Evolutionary conservation across 1,140 invertebrate genomes (phyloP).

Genomic region (Grapholita molesta): DNA sequence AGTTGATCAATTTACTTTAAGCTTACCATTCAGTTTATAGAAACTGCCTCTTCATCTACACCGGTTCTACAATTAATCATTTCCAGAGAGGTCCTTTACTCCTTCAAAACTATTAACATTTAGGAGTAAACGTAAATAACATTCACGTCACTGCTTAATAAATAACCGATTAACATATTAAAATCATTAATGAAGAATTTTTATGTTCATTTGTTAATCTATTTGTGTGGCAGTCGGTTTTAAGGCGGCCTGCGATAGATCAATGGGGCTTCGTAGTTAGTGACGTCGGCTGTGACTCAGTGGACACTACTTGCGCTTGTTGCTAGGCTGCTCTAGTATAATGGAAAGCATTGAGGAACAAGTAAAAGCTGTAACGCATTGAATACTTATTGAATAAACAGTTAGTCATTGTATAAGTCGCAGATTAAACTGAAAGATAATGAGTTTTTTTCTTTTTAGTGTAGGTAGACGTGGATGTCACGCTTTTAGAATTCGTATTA

Average conservation of each 20-base stretch:
- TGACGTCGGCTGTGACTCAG: slow-evolving; percentile 29
- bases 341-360: slow-evolving; percentile 10
- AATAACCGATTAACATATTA: neutral
- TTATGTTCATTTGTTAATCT: neutral
- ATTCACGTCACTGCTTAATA: neutral
- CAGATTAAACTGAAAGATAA: neutral
- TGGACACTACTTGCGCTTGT: slow-evolving; percentile 10
- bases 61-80: neutral
- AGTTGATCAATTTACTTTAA: too few species aligned
- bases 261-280: slow-evolving; percentile 29
- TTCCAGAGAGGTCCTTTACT: neutral
- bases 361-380: neutral
- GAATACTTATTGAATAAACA: neutral
- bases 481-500: too few species aligned
- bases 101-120: neutral
- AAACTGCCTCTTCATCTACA: too few species aligned
- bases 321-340: slow-evolving; percentile 17
- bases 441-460: neutral
- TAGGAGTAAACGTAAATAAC: neutral
- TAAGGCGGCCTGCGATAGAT: slow-evolving; percentile 19
- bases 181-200: neutral
- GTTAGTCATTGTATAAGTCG: neutral
- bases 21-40: too few species aligned
- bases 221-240: neutral
- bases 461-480: neutral